Base-by-base conservation (phyloP, 1,140 invertebrate genomes). In the Armadillidium nasatum region DNA sequence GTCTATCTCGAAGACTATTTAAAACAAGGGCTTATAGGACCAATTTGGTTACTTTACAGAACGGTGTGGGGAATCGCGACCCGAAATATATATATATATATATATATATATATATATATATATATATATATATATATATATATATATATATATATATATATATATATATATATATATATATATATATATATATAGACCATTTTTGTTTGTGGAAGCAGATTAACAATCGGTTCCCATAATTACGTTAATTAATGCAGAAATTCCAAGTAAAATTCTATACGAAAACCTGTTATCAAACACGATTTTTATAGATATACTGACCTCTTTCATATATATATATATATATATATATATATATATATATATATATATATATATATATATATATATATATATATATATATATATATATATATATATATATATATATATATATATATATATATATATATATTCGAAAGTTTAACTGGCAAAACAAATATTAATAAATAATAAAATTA, bases 61-160 rank as follows among this genome's bases (percentile, higher is more conserved):
- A n/a, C n/a, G n/a, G n/a, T n/a, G n/a, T n/a, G n/a, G n/a, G n/a
- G n/a, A n/a, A n/a, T n/a, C n/a, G n/a, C n/a, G n/a, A n/a, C n/a
- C n/a, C n/a, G n/a, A n/a, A n/a, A 70, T 21, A 21, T 70, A 70
- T 70, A 70, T 70, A 70, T 70, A 70, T 70, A 70, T 70, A 70
- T 70, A 70, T 70, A 70, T 70, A 70, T 70, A 70, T 23, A 70
- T 70, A 70, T 70, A 70, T 70, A 70, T 70, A 70, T 23, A 70
- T 70, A 70, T 70, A 70, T 70, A 70, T 70, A 70, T 70, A 70
- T 70, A 70, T 70, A 70, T 23, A 70, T 23, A 70, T 70, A 70
- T 23, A 70, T 70, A 70, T 70, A 70, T 70, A 70, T 70, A 70
- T 23, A 70, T 23, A 70, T 23, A 70, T 70, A 70, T 70, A 33